phyloP scores from a whole-genome alignment of 2,113 vertebrate species.

The Melanostigma gelatinosum region DNA sequence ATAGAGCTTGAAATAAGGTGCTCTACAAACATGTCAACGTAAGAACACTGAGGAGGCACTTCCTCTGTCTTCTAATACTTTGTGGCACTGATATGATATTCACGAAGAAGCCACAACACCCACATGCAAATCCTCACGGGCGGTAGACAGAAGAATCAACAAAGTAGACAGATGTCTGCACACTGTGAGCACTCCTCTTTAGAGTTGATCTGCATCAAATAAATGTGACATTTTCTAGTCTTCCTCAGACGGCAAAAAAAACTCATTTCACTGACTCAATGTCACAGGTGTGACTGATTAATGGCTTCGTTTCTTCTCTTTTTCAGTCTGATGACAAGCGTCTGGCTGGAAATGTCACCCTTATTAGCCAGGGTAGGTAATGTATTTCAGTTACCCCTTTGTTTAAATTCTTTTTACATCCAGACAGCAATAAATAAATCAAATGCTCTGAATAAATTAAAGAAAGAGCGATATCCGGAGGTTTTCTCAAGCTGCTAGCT shows the following conservation, averaged over 20 bases:
- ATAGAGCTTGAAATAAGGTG: not conserved
- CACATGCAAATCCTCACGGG: not conserved
- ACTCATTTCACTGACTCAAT: not conserved
- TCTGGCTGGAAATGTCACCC: not conserved
- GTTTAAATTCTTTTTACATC: not conserved
- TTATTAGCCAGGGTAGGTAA: not conserved
- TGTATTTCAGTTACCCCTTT: not conserved
- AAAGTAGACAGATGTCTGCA: not conserved
- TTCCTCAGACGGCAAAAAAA: not conserved
- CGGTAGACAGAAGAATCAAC: not conserved
- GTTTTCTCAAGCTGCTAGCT: not conserved
- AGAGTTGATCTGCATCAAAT: not conserved
- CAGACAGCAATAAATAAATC: not conserved
- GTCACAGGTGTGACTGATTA: not conserved
- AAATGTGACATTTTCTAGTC: constrained; percentile 1
- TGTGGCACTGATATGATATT: not conserved
- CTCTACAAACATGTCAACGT: not conserved
- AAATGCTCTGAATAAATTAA: not conserved
- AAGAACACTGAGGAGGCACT: not conserved
- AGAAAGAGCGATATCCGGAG: too few species aligned
- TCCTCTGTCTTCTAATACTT: not conserved
- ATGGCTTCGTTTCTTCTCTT: not conserved
- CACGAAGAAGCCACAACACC: not conserved
- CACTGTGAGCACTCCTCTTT: not conserved
- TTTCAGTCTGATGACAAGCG: not conserved